A percentile compares a stretch with the other conserved stretches of the same genome.
Conservation (phyloP, 2,113 vertebrate species). For the Pelobates fuscus region DNA sequence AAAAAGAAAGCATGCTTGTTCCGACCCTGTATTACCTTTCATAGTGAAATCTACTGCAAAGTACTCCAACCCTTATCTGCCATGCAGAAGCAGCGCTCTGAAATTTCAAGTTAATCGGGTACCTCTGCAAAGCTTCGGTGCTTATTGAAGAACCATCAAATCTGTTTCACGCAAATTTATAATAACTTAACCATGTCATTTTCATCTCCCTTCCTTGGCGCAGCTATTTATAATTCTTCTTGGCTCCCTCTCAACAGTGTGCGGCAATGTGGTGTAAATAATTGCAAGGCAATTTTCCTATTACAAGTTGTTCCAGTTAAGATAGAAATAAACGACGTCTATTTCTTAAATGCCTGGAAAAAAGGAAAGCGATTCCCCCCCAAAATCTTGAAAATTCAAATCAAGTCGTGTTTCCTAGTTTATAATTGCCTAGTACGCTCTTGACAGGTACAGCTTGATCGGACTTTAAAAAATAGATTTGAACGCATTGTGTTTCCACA, state of each 20-base stretch:
- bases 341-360: neutral
- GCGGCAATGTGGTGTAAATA: slow-evolving; percentile 17
- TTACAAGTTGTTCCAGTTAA: slow-evolving; percentile 15
- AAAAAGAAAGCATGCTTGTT: neutral
- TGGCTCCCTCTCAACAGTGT: slow-evolving; percentile 6
- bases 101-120: slow-evolving; percentile 29
- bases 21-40: slow-evolving; percentile 4
- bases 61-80: slow-evolving; percentile 10
- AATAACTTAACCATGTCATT: slow-evolving; percentile 37
- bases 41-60: slow-evolving; percentile 6
- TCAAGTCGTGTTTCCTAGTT: neutral
- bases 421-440: neutral
- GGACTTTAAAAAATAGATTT: no score
- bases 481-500: no score
- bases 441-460: neutral
- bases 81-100: neutral
- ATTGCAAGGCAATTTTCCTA: slow-evolving; percentile 26
- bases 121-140: slow-evolving; percentile 12
- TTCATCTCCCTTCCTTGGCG: slow-evolving; percentile 23
- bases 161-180: slow-evolving; percentile 31
- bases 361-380: neutral
- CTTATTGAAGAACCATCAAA: slow-evolving; percentile 15
- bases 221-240: slow-evolving; percentile 23
- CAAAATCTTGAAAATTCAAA: neutral
- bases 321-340: slow-evolving; percentile 1